Percentiles rank a stretch among this genome's conserved stretches.
These are phyloP conservation scores for Dolomedes plantarius DNA, from an alignment of 2,888 invertebrate species.

Conservation along the genomic window DNA sequence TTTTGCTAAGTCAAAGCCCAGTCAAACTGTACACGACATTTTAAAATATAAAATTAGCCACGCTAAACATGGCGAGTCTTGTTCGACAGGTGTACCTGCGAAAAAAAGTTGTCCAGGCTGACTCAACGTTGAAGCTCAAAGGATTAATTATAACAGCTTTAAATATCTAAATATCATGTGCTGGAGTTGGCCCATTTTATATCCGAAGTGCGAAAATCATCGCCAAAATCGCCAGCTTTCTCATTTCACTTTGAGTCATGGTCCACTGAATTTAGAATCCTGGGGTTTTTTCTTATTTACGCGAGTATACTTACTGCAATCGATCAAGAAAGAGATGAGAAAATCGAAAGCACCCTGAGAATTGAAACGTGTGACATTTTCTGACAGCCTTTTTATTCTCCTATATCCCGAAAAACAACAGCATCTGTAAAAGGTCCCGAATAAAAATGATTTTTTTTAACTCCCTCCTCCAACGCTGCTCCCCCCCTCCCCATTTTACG, in stretches of 20 bases:
- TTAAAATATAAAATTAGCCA: no score
- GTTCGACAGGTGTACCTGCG: no score
- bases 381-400: conserved; percentile 63
- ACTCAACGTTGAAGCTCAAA: no score
- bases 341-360: conserved; percentile 55
- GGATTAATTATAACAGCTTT: no score
- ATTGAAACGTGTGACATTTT: conserved; percentile 70
- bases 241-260: neutral
- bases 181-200: no score
- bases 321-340: conserved; percentile 35
- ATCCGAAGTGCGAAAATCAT: no score
- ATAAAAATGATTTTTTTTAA: conserved; percentile 48
- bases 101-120: no score
- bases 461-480: conserved; percentile 1
- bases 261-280: neutral
- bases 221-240: conserved; percentile 10
- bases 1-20: no score
- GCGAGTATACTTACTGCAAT: conserved; percentile 52
- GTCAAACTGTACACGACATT: no score
- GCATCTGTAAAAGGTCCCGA: conserved; percentile 30
- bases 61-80: no score
- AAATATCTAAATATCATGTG: no score
- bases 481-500: conserved; percentile 12
- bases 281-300: conserved; percentile 31
- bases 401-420: neutral